These are phyloP conservation scores for Jordanella pulchra DNA, from an alignment of 2,797 vertebrate species.

Conservation along the genomic window DNA sequence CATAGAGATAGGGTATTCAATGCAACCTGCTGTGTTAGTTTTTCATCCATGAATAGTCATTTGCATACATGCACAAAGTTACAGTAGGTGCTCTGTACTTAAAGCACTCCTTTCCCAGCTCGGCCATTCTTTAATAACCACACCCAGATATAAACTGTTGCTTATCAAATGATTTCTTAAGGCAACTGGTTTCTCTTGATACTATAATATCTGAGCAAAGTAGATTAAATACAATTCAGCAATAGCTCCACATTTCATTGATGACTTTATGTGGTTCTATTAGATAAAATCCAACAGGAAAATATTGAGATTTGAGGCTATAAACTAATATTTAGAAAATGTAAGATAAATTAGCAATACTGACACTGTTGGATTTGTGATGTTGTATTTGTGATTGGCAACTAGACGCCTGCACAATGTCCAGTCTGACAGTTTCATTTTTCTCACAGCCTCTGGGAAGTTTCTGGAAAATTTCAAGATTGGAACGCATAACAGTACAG, in stretches of 20 bases:
- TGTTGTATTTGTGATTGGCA: background rate
- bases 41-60: background rate
- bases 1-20: background rate
- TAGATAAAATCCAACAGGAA: background rate
- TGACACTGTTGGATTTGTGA: background rate
- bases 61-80: background rate
- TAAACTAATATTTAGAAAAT: background rate
- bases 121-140: background rate
- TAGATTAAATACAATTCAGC: background rate
- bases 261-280: background rate
- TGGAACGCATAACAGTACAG: background rate
- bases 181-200: background rate
- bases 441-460: background rate
- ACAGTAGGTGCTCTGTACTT: background rate
- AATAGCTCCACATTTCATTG: background rate
- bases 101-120: background rate
- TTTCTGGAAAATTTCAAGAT: background rate
- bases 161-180: background rate
- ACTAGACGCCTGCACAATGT: background rate
- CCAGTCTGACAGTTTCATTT: conserved; percentile 1
- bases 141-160: background rate
- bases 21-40: background rate
- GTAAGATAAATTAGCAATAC: background rate
- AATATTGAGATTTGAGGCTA: background rate
- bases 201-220: background rate